These are phyloP conservation scores for Microtus montanus DNA, from an alignment of 2,113 vertebrate species.

Conservation along the genomic window DNA sequence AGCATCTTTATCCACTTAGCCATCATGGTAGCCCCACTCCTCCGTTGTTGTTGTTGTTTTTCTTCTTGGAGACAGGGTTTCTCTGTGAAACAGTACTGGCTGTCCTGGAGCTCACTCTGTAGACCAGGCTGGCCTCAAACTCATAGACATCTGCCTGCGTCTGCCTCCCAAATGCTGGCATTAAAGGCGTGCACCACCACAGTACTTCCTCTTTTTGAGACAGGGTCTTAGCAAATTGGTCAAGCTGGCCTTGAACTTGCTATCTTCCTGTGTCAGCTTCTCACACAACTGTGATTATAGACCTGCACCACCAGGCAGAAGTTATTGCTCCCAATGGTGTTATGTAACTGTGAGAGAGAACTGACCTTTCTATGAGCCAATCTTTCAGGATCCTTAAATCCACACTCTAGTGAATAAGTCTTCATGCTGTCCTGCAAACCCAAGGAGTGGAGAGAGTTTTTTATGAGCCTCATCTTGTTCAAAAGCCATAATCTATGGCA, in stretches of 20 bases:
- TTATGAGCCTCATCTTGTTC: not conserved
- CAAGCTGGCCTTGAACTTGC: not conserved
- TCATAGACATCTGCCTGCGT: too few relatives aligned
- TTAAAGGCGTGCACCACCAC: too few relatives aligned
- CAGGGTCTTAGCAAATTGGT: not conserved
- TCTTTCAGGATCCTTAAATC: not conserved
- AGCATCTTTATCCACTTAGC: not conserved
- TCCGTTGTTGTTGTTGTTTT: not conserved
- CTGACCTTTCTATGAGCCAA: too few relatives aligned
- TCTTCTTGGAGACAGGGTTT: too few relatives aligned
- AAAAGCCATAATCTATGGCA: not conserved
- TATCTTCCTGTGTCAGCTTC: not conserved
- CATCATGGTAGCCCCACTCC: not conserved
- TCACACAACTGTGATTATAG: not conserved
- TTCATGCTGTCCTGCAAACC: slow-evolving; percentile 3
- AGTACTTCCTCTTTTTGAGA: not conserved
- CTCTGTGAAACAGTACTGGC: too few relatives aligned
- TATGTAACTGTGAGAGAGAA: not conserved
- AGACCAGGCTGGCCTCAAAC: too few relatives aligned
- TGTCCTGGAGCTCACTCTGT: too few relatives aligned
- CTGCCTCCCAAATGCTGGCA: too few relatives aligned
- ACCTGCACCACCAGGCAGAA: too few relatives aligned
- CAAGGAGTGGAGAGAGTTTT: not conserved
- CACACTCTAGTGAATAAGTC: not conserved
- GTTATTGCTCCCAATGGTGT: not conserved